These are phyloP conservation scores for Paguma larvata DNA, from an alignment of 2,797 vertebrate genomes.

Conservation along the genomic window DNA sequence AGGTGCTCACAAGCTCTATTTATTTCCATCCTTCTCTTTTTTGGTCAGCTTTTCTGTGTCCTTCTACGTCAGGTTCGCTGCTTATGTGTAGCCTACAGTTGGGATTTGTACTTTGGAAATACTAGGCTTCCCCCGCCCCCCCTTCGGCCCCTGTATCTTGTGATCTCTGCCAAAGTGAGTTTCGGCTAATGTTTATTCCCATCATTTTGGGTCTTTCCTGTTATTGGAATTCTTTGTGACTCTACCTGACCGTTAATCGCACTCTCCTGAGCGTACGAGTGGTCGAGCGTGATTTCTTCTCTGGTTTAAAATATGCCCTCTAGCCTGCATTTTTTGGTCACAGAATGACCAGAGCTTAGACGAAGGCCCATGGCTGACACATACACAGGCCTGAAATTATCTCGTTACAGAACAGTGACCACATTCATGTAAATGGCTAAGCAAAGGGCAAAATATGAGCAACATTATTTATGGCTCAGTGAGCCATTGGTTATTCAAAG, in stretches of 20 bases:
- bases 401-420: conserved; percentile 51
- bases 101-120: neutral
- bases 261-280: neutral
- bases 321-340: conserved; percentile 56
- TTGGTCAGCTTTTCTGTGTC: neutral
- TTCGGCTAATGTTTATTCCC: neutral
- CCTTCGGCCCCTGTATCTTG: neutral
- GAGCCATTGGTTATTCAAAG: conserved; percentile 61
- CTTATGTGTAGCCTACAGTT: neutral
- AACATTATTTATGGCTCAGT: conserved; percentile 66
- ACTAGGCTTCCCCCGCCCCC: neutral
- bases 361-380: conserved; percentile 36
- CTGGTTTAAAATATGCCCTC: conserved; percentile 45
- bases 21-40: conserved; percentile 61
- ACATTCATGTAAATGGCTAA: conserved; percentile 58
- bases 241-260: neutral
- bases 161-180: neutral
- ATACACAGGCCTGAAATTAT: conserved; percentile 40
- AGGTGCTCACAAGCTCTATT: neutral
- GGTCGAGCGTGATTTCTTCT: neutral
- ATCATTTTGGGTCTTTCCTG: neutral
- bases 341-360: neutral
- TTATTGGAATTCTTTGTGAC: neutral
- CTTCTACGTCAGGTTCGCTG: neutral
- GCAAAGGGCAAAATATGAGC: conserved; percentile 71